These are phyloP conservation scores for Nineta flava DNA, from an alignment of 2,888 invertebrate genomes.

Conservation along the genomic window DNA sequence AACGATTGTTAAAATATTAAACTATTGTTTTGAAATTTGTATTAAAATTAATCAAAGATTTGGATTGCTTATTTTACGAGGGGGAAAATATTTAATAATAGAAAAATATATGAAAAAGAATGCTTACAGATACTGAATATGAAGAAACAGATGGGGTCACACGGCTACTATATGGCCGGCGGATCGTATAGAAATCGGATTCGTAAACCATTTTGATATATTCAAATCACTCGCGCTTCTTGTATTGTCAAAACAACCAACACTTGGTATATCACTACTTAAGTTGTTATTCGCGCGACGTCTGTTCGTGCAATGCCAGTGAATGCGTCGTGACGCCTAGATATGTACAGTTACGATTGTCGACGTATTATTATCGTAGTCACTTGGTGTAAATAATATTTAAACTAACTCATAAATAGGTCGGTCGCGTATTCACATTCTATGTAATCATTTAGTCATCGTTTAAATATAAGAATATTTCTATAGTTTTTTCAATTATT, in stretches of 20 bases:
- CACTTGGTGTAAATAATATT: too few relatives aligned
- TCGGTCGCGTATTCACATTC: too few relatives aligned
- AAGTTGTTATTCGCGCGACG: slow-evolving; percentile 2
- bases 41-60: too few relatives aligned
- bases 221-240: neutral
- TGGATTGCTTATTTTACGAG: too few relatives aligned
- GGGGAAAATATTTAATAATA: too few relatives aligned
- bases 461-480: too few relatives aligned
- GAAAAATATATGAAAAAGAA: neutral
- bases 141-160: slow-evolving; percentile 49
- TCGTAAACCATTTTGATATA: slow-evolving; percentile 62
- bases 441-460: too few relatives aligned
- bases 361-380: too few relatives aligned
- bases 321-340: neutral
- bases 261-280: neutral
- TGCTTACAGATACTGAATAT: slow-evolving; percentile 69
- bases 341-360: neutral
- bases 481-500: too few relatives aligned
- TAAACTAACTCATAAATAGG: too few relatives aligned
- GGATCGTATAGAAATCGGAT: slow-evolving; percentile 81
- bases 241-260: neutral
- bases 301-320: slow-evolving; percentile 1
- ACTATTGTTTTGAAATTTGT: too few relatives aligned
- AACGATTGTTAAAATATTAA: too few relatives aligned
- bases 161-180: slow-evolving; percentile 52